These are phyloP conservation scores for Drosophila leontia DNA, from an alignment of 1,140 invertebrate species.

Conservation along the genomic window DNA sequence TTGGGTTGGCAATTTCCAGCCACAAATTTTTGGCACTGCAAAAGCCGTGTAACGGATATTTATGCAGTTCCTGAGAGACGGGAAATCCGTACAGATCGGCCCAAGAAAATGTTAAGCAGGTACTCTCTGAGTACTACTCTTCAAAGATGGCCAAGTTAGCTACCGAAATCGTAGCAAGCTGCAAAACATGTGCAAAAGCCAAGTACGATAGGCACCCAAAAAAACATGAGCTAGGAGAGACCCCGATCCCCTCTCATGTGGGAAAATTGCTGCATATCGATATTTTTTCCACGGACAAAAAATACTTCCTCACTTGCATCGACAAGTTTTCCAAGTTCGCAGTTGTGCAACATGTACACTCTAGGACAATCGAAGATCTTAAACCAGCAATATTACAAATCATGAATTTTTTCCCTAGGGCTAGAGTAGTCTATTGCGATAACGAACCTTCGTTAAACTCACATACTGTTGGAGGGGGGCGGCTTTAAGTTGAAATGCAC, in stretches of 20 bases:
- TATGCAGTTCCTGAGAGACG: neutral
- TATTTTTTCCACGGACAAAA: no score
- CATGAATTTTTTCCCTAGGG: neutral
- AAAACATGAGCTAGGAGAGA: no score
- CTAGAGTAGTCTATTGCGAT: neutral
- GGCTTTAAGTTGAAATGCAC: no score
- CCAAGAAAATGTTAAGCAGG: slow-evolving; percentile 5
- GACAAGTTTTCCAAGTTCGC: no score
- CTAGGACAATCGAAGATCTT: no score
- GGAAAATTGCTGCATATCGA: no score
- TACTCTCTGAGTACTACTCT: slow-evolving; percentile 3
- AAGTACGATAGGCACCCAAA: neutral
- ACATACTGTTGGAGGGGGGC: no score
- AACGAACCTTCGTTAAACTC: neutral
- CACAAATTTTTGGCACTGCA: neutral
- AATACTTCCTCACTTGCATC: no score
- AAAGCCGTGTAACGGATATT: neutral
- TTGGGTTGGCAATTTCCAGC: no score
- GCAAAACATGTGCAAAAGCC: neutral
- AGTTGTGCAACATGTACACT: neutral
- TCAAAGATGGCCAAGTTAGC: neutral
- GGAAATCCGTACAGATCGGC: neutral
- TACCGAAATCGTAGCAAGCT: neutral
- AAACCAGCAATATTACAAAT: neutral
- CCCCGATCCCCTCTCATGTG: no score